These are phyloP conservation scores for Caenorhabditis sp. DNA, from an alignment of 2,888 invertebrate species.

Conservation along the genomic window DNA sequence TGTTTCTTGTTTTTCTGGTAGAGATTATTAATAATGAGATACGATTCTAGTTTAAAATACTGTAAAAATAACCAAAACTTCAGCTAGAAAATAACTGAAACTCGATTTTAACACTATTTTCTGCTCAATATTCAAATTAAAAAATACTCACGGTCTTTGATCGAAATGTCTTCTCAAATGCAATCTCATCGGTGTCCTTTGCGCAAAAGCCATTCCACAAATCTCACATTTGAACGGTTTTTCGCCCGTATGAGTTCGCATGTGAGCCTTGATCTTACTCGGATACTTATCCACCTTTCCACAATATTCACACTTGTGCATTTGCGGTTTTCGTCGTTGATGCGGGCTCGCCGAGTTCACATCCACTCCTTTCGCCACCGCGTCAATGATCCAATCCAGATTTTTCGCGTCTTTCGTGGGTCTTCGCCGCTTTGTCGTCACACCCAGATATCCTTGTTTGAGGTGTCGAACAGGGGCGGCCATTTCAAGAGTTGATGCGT, in stretches of 20 bases:
- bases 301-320: slow-evolving; percentile 59
- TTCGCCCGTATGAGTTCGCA: slow-evolving; percentile 64
- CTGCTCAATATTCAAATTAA: neutral
- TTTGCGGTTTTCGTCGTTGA: slow-evolving; percentile 53
- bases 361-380: slow-evolving; percentile 59
- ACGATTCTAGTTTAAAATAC: too few relatives aligned
- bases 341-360: slow-evolving; percentile 59
- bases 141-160: slow-evolving; percentile 40
- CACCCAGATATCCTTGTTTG: slow-evolving; percentile 13
- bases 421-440: slow-evolving; percentile 1
- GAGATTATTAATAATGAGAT: too few relatives aligned
- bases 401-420: slow-evolving; percentile 41
- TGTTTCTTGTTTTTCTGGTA: too few relatives aligned
- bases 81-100: too few relatives aligned
- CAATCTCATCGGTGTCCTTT: slow-evolving; percentile 61
- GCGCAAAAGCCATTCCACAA: slow-evolving; percentile 59
- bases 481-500: slow-evolving; percentile 41
- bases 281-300: slow-evolving; percentile 63
- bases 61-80: too few relatives aligned
- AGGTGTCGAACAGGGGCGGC: slow-evolving; percentile 28
- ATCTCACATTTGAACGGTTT: slow-evolving; percentile 62
- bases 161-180: slow-evolving; percentile 61
- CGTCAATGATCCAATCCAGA: slow-evolving; percentile 65
- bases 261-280: slow-evolving; percentile 61
- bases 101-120: too few relatives aligned